phyloP scores from a whole-genome alignment of 2,888 invertebrate genomes.

The Drosophila robusta region DNA sequence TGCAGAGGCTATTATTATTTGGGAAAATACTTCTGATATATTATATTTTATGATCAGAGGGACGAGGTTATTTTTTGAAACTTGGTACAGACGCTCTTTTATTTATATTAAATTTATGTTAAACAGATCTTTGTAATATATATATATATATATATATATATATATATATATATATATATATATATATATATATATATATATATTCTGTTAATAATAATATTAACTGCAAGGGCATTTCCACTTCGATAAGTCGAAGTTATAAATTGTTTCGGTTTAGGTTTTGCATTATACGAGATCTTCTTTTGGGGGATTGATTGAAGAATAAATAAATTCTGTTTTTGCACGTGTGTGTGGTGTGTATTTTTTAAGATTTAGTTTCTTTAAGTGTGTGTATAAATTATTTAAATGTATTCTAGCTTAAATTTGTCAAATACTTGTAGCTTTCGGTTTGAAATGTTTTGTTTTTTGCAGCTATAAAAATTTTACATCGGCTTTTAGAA shows the following conservation, averaged over 20 bases:
- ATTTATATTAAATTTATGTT: not conserved
- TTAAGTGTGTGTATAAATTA: slow-evolving; percentile 33
- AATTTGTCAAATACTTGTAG: slow-evolving; percentile 43
- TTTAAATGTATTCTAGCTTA: slow-evolving; percentile 49
- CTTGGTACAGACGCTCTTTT: not conserved
- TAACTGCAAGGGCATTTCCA: slow-evolving; percentile 23
- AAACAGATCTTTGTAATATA: too few species aligned
- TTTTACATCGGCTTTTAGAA: slow-evolving; percentile 26
- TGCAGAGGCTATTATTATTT: slow-evolving; percentile 11
- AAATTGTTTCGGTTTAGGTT: slow-evolving; percentile 1
- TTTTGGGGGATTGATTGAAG: slow-evolving; percentile 19
- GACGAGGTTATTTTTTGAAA: not conserved
- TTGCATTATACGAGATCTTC: slow-evolving; percentile 46
- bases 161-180: not conserved
- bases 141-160: not conserved
- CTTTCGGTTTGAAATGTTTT: slow-evolving; percentile 26
- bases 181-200: not conserved
- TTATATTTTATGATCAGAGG: not conserved
- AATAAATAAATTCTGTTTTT: slow-evolving; percentile 46
- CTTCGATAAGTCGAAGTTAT: slow-evolving; percentile 18
- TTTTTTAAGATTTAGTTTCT: too few species aligned
- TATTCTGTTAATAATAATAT: not conserved
- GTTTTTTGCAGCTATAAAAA: slow-evolving; percentile 40
- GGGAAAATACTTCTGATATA: not conserved
- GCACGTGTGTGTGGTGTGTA: slow-evolving; percentile 20